Conservation (phyloP, 2,888 invertebrate genomes). For the Torymus auratus region DNA sequence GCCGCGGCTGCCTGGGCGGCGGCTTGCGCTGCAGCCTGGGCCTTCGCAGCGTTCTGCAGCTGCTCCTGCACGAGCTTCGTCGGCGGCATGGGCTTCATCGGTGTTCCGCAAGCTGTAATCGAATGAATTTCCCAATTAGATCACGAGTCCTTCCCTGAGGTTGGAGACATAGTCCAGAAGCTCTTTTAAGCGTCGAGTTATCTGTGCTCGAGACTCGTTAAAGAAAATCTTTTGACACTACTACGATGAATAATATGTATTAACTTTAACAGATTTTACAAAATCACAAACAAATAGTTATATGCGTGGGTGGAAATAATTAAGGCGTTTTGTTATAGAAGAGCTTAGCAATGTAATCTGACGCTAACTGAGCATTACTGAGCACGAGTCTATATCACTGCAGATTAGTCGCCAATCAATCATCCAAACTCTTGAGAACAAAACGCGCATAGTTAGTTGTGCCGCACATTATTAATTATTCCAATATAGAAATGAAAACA, state of each 20-base stretch:
- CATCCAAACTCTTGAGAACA: too few species aligned
- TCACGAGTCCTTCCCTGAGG: neutral
- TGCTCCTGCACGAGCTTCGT: constrained; percentile 84
- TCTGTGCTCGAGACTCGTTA: constrained; percentile 17
- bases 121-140: neutral
- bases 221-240: neutral
- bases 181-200: constrained; percentile 55
- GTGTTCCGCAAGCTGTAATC: constrained; percentile 79
- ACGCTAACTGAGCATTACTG: too few species aligned
- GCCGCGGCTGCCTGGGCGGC: constrained; percentile 72
- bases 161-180: constrained; percentile 59
- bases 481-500: too few species aligned
- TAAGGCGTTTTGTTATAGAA: neutral
- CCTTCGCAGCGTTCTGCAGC: constrained; percentile 74
- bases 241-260: neutral
- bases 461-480: too few species aligned
- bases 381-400: too few species aligned
- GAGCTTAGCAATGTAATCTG: too few species aligned
- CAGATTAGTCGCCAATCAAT: too few species aligned
- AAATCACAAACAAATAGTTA: constrained; percentile 1
- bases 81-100: constrained; percentile 87
- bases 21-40: constrained; percentile 73
- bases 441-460: too few species aligned
- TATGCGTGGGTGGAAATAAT: neutral
- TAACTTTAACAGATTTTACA: too few species aligned